phyloP scores from a whole-genome alignment of 2,888 invertebrate species.

The Scrobipalpa atriplicella region DNA sequence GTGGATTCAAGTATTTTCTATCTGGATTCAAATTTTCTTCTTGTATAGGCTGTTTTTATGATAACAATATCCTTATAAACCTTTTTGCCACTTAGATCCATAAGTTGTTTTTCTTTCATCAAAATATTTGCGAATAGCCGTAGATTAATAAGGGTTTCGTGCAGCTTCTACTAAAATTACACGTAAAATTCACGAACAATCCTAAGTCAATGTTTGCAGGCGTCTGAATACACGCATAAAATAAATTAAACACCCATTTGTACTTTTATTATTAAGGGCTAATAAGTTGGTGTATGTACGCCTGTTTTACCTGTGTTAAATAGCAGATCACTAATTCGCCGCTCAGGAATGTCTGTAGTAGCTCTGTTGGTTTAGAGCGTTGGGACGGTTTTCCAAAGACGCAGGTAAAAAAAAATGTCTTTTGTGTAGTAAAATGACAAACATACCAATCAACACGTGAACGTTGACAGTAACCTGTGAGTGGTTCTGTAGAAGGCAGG shows the following conservation, averaged over 20 bases:
- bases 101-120: not conserved
- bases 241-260: slow-evolving; percentile 24
- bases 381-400: no score
- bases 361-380: no score
- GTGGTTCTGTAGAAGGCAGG: slow-evolving; percentile 84
- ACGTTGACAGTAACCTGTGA: slow-evolving; percentile 86
- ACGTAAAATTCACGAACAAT: slow-evolving; percentile 6
- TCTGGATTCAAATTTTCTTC: no score
- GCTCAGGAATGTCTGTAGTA: no score
- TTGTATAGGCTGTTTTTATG: no score
- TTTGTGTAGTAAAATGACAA: not conserved
- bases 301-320: not conserved
- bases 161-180: slow-evolving; percentile 3
- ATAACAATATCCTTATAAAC: no score
- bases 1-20: no score
- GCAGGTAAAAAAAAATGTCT: no score
- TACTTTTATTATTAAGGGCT: not conserved
- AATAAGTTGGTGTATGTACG: not conserved
- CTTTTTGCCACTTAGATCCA: not conserved
- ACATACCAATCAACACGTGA: slow-evolving; percentile 86
- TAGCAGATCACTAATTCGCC: no score
- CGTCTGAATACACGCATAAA: slow-evolving; percentile 22
- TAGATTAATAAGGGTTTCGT: not conserved
- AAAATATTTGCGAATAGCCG: slow-evolving; percentile 1
- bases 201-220: slow-evolving; percentile 21